Percentiles rank a stretch among this genome's conserved stretches.
Conservation (phyloP, 2,797 vertebrate species). For the Phoeniculus purpureus region DNA sequence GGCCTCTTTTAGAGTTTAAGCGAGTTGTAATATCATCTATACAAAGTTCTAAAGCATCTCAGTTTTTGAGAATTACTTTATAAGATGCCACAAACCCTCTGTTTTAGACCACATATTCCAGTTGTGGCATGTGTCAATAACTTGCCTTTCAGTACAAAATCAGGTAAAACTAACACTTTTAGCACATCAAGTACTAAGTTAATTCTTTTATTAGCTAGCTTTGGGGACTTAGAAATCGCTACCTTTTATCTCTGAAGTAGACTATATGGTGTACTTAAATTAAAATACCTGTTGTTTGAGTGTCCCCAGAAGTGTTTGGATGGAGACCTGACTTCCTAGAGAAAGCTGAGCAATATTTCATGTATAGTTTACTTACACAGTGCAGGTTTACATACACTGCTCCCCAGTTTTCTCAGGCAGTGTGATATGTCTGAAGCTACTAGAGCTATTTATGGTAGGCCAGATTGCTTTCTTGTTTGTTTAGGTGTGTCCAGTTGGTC, state of each 20-base stretch:
- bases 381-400: background rate
- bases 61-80: background rate
- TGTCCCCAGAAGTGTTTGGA: background rate
- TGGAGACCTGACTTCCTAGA: background rate
- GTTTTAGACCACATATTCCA: background rate
- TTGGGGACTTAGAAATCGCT: background rate
- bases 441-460: background rate
- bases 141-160: background rate
- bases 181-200: background rate
- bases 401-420: background rate
- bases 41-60: background rate
- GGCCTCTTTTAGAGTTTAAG: background rate
- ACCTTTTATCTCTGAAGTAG: background rate
- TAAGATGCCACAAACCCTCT: background rate
- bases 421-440: background rate
- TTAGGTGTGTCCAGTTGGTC: background rate
- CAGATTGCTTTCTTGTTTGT: background rate
- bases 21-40: background rate
- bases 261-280: background rate
- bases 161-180: background rate
- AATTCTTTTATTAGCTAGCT: background rate
- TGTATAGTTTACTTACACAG: background rate
- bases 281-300: background rate
- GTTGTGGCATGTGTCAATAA: background rate
- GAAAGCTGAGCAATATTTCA: background rate